Conservation (phyloP, 1,140 invertebrate species). For the Drosophila dunni region DNA sequence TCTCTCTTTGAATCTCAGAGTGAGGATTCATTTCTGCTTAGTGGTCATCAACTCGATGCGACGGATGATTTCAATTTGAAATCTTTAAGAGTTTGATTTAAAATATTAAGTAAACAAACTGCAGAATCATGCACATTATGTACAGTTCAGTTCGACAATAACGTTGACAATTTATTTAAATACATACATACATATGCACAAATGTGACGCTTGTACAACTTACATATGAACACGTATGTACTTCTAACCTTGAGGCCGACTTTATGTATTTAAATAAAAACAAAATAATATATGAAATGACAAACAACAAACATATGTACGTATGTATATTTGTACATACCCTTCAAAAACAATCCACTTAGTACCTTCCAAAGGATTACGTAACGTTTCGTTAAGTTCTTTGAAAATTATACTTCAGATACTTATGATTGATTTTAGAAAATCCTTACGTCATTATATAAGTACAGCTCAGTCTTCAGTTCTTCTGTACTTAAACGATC, state of each 20-base stretch:
- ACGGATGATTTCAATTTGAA: constrained; percentile 12
- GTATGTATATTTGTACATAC: neutral
- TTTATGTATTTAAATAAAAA: constrained; percentile 34
- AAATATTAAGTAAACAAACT: neutral
- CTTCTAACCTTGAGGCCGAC: constrained; percentile 40
- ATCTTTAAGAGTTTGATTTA: neutral
- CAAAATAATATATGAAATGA: constrained; percentile 35
- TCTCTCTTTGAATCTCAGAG: constrained; percentile 9
- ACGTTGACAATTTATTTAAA: neutral
- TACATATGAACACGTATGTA: neutral
- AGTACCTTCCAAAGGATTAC: too few relatives aligned
- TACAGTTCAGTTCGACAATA: neutral
- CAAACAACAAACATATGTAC: neutral
- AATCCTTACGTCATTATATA: too few relatives aligned
- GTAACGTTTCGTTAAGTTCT: too few relatives aligned
- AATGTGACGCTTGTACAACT: neutral
- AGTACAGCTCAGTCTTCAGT: too few relatives aligned
- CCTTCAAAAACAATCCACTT: neutral
- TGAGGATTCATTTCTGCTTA: constrained; percentile 9
- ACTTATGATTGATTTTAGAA: too few relatives aligned
- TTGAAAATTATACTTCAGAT: too few relatives aligned
- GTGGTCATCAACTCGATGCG: constrained; percentile 10
- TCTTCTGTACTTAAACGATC: too few relatives aligned
- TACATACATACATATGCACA: neutral
- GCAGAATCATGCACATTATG: neutral